Evolutionary conservation across 2,888 invertebrate genomes (phyloP), one percentile per base, ranked within the genome.

Genomic region (Agrotis segetum): DNA sequence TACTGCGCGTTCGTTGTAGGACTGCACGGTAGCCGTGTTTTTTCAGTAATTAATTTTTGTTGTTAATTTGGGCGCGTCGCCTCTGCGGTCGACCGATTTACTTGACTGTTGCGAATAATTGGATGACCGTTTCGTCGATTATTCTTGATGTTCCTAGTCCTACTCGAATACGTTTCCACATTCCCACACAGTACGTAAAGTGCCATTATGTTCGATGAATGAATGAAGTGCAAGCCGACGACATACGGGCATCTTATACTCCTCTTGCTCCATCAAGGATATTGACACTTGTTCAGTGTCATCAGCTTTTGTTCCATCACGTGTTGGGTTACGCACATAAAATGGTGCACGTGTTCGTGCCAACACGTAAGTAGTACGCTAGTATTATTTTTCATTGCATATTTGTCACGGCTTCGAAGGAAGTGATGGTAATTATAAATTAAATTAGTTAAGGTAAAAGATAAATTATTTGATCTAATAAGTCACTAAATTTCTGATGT

Each of bases 221-320:
- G 92, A 93, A 93, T 92, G 91, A 90, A 93, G 92, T 92, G 92
- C 91, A 90, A 88, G 91, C 90, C 87, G 89, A 85, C 87, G 89
- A 88, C 90, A 95, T 96, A 94, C 92, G 96, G 96, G 95, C 95
- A 88, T 94, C 95, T 95, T 95, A 90, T 95, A 87, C 90, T 85
- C 82, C 88, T 88, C 87, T 89, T 87, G 86, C 88, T 86, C 87
- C 89, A 88, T 89, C 84, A 83, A 94, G 95, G 95, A 95, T 95
- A 94, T 94, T 95, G 95, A 95, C 95, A 96, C 96, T 96, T 94
- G 88, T 87, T 90, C 88, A 88, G 80, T 92, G 92, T 92, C 92
- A 88, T 89, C 88, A 84, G 89, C 93, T 89, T 93, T 96, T 95
- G 95, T 95, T 91, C 89, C 86, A 89, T 82, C 90, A 89, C 92